Evolutionary conservation across 2,888 invertebrate genomes (phyloP), one percentile per base, ranked within the genome.

Genomic region (Pegoplata infirma): DNA sequence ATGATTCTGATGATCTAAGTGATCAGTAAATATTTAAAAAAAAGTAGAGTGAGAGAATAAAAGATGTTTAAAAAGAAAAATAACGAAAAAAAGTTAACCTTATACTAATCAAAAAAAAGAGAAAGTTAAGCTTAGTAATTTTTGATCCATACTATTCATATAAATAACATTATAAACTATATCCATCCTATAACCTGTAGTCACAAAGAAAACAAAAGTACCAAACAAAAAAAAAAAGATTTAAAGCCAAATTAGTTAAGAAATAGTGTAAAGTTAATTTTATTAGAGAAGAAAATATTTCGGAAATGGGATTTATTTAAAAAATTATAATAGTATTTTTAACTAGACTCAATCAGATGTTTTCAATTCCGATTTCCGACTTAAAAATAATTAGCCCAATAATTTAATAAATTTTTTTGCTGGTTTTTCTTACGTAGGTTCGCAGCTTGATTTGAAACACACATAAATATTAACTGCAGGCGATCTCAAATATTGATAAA

Each of bases 1-100:
- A 95, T 83, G 94, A 94, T 85, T 94, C 95, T 85, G 93, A 93
- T 83, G 92, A 92, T 82, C 80, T 86, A 17, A 88, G 88, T 82
- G 89, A 89, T 82, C 87, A 86, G 73, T 87, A 84, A 83, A 69
- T n/a, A 12, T n/a, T n/a, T n/a, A n/a, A n/a, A n/a, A n/a, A 8
- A 19, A 19, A 8, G 14, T 40, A 46, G 17, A 25, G 17, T 16
- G n/a, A 10, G 32, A n/a, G n/a, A n/a, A n/a, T n/a, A n/a, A 25
- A 25, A 25, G 25, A 40, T 12, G n/a, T 40, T 40, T 40, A 3
- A 8, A 40, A 40, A n/a, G n/a, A n/a, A 40, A n/a, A 40, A n/a
- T 40, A 5, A n/a, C n/a, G 5, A 12, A 14, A 5, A 25, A 40
- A 40, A 40, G 36, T 40, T 40, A 40, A 40, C 36, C 36, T n/a